These are phyloP conservation scores for Aradophagus sp. DNA, from an alignment of 1,140 invertebrate species.

Conservation along the genomic window DNA sequence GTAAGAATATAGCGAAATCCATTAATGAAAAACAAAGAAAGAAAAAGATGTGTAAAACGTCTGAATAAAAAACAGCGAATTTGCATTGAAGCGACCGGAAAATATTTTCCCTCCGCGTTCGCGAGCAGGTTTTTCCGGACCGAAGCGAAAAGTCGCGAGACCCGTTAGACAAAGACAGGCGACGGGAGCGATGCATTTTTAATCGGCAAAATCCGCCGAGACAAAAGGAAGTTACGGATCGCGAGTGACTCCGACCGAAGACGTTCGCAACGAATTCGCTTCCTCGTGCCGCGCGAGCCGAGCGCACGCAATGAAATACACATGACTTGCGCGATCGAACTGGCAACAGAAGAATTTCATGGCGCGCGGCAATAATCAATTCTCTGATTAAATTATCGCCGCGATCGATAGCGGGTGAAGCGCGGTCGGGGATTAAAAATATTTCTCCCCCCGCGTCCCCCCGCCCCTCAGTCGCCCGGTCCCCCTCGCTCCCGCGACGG, in stretches of 20 bases:
- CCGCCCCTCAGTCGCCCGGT: too few relatives aligned
- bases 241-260: slow-evolving; percentile 3
- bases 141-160: too few relatives aligned
- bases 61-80: too few relatives aligned
- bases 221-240: not conserved
- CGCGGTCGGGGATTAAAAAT: slow-evolving; percentile 10
- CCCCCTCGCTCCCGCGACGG: not conserved
- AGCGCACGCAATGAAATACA: not conserved
- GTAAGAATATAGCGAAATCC: too few relatives aligned
- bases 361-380: slow-evolving; percentile 5
- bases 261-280: slow-evolving; percentile 5
- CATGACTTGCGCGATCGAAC: slow-evolving; percentile 3
- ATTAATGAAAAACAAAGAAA: too few relatives aligned
- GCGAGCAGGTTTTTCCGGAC: too few relatives aligned
- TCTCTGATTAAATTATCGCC: slow-evolving; percentile 10
- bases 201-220: too few relatives aligned
- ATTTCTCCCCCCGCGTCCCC: slow-evolving; percentile 5
- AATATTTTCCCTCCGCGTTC: too few relatives aligned
- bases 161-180: too few relatives aligned
- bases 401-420: slow-evolving; percentile 16
- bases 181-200: too few relatives aligned
- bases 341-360: slow-evolving; percentile 7
- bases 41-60: too few relatives aligned
- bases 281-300: slow-evolving; percentile 1
- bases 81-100: too few relatives aligned